Base-by-base conservation (phyloP, 2,113 vertebrate genomes). In the Suricata suricatta region DNA sequence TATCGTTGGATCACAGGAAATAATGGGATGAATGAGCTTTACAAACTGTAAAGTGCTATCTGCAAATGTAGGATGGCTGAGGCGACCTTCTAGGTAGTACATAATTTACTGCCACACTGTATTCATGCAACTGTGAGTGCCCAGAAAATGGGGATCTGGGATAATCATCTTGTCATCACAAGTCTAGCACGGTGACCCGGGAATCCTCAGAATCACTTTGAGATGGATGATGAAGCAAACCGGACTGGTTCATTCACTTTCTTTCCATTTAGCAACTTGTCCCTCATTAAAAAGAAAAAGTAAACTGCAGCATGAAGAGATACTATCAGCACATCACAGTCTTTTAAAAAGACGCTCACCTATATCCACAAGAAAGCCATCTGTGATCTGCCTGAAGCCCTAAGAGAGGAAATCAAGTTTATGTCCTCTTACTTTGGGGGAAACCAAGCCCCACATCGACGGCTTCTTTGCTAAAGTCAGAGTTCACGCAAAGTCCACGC, bases 401-500 rank as follows among this genome's bases (percentile, higher is more conserved):
- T 19, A 6, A 52, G 74, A 95, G 87, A 88, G 88, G 74, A 92
- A 87, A 66, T 66, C 82, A 96, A 83, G 97, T 63, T 93, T 41
- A 47, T 50, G 84, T 96, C 33, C 89, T 71, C 80, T 77, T 47
- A 82, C 33, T 80, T n/a, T 44, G 9, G 63, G 44, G 77, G 2
- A 69, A 97, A 82, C 63, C 93, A 89, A 97, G 54, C 35, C 35
- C 38, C 94, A 96, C 89, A 89, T 76, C 90, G 94, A 96, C 54
- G 91, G 89, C 81, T 96, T 97, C 88, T 81, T 89, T 77, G 88
- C 90, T 98, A 89, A 98, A 98, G 97, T 97, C 95, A 98, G 93
- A 96, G 98, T 98, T 98, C 98, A 99, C 21, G n/a, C 0, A 95
- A 96, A 98, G 98, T 97, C 97, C 98, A 98, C 21, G 66, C 87